Evolutionary conservation across 1,140 invertebrate species (phyloP), one percentile per base, ranked within the genome.

Genomic region (Magallana angulata): DNA sequence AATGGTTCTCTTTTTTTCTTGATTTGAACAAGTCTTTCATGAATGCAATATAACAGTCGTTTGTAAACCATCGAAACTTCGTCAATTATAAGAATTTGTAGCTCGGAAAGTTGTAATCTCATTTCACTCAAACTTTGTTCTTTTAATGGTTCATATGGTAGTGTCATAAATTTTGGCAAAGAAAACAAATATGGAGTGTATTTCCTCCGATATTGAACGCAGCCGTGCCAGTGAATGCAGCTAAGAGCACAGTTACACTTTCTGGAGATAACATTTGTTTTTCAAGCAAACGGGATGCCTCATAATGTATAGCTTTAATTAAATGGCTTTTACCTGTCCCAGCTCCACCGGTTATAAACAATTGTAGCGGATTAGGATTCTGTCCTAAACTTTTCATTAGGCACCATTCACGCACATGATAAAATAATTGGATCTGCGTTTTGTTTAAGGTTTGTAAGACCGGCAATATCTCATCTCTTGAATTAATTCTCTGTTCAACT

Each of bases 131-230:
- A 24, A 24, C 24, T 24, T 24, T 24, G 24, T 24, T 24, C 24
- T 24, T 24, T 24, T 24, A 24, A 24, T 24, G 24, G 24, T 24
- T 24, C 24, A 24, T 24, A 24, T 24, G 24, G 24, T 24, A 24
- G 7, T 82, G 58, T 2, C 3, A 82, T 57, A 14, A 48, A 48
- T 57, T 82, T 86, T 12, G 11, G 58, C 1, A 84, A n/a, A 5
- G 4, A 11, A 24, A 84, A 84, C 60, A 57, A 14, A 60, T 14
- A 60, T 84, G 82, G 12, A 88, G 85, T 24, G 86, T 85, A 7
- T 36, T 76, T 24, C 71, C 89, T 82, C 18, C n/a, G 4, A 90
- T 87, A 59, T 89, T 89, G 16, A 87, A 89, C 11, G 87, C 87
- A 56, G 86, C 86, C 16, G 81, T 84, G 11, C 86, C 82, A 57